phyloP scores from a whole-genome alignment of 2,888 invertebrate genomes.

The Tryphoninae sp. region DNA sequence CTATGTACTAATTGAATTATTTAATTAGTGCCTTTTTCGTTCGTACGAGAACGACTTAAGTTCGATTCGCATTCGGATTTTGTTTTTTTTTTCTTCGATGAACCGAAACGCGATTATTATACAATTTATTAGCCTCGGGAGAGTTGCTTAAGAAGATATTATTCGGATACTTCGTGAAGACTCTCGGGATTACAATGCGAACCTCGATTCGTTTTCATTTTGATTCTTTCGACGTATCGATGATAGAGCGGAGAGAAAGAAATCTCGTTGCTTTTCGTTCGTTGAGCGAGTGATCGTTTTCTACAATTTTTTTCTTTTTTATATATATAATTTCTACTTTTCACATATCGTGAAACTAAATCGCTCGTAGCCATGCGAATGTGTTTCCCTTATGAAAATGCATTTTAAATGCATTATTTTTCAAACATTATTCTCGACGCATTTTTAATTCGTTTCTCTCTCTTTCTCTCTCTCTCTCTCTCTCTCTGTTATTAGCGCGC shows the following conservation, averaged over 20 bases:
- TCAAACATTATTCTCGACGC: not conserved
- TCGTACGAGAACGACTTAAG: constrained; percentile 41
- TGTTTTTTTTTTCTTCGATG: constrained; percentile 1
- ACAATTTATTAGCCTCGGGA: constrained; percentile 49
- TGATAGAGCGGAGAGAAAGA: constrained; percentile 18
- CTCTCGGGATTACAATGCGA: constrained; percentile 22
- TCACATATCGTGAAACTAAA: constrained; percentile 12
- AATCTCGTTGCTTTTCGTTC: not conserved
- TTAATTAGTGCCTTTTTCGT: constrained; percentile 58
- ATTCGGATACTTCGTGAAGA: constrained; percentile 1
- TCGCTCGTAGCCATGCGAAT: not conserved
- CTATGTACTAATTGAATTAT: constrained; percentile 49
- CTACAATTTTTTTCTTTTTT: not conserved
- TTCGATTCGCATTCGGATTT: constrained; percentile 6
- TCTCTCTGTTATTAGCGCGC: not conserved
- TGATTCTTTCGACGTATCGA: constrained; percentile 30
- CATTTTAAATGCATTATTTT: constrained; percentile 10
- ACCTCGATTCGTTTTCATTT: constrained; percentile 17
- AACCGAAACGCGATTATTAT: constrained; percentile 43
- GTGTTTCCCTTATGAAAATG: constrained; percentile 29
- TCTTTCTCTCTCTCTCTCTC: constrained; percentile 14
- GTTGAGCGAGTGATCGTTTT: constrained; percentile 9
- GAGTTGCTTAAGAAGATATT: constrained; percentile 40
- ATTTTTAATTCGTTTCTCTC: constrained; percentile 17
- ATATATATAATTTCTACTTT: not conserved